These are phyloP conservation scores for Acrocephalus kingi DNA, from an alignment of 2,113 vertebrate genomes.

Conservation along the genomic window DNA sequence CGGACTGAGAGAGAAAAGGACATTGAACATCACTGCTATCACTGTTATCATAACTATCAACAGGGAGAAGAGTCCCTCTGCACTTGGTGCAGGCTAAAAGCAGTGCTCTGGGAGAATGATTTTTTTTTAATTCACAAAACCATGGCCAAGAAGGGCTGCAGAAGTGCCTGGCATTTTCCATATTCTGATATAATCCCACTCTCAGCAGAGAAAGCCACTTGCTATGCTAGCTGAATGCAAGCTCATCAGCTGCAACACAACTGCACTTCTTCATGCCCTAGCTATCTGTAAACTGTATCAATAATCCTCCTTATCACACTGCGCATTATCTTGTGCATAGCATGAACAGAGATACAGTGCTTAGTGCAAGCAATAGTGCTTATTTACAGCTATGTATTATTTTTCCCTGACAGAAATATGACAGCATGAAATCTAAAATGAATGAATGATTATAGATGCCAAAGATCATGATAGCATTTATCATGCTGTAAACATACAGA, in stretches of 20 bases:
- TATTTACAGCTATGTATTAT: not conserved
- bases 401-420: not conserved
- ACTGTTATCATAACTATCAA: not conserved
- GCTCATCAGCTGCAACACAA: not conserved
- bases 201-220: not conserved
- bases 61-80: not conserved
- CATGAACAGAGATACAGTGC: not conserved
- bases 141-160: not conserved
- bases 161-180: not conserved
- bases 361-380: not conserved
- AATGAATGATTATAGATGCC: not conserved
- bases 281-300: not conserved
- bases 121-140: not conserved
- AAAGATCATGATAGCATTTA: not conserved
- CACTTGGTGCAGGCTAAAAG: not conserved
- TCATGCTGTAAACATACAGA: not conserved
- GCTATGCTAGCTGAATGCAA: not conserved
- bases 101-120: not conserved
- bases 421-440: not conserved
- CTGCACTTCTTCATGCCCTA: not conserved
- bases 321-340: not conserved
- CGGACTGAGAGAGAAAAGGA: rapidly evolving
- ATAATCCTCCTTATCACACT: not conserved
- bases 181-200: not conserved
- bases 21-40: not conserved